Evolutionary conservation across 2,888 invertebrate genomes (phyloP).

Genomic region (Catocala nupta): DNA sequence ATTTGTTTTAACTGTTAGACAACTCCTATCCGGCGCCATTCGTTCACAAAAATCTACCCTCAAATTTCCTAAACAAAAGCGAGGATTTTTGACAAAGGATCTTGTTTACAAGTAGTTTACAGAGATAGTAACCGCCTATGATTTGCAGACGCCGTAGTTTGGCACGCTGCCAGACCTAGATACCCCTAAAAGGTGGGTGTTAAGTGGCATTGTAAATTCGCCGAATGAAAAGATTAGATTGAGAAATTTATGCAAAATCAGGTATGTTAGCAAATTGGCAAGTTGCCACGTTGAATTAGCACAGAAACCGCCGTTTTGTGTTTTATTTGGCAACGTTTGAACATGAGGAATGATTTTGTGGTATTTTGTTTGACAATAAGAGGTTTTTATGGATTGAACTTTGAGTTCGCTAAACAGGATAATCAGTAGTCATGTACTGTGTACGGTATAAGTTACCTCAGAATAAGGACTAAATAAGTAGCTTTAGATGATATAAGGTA

Average conservation of each 20-base stretch:
- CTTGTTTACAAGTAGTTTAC: slow-evolving; percentile 58
- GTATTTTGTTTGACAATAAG: not conserved
- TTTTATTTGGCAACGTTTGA: slow-evolving; percentile 4
- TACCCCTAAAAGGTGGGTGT: slow-evolving; percentile 43
- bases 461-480: too few species aligned
- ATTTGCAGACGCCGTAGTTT: slow-evolving; percentile 53
- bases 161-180: slow-evolving; percentile 54
- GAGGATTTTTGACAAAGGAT: slow-evolving; percentile 24
- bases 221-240: slow-evolving; percentile 56
- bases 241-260: slow-evolving; percentile 51
- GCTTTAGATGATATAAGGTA: too few species aligned
- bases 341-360: not conserved
- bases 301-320: slow-evolving; percentile 10
- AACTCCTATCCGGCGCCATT: not conserved
- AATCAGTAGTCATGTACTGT: too few species aligned
- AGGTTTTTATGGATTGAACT: too few species aligned
- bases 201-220: slow-evolving; percentile 49
- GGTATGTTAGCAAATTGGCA: slow-evolving; percentile 50
- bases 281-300: slow-evolving; percentile 40
- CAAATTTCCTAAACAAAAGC: slow-evolving; percentile 1
- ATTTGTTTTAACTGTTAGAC: too few species aligned
- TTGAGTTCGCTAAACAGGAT: too few species aligned
- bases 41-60: not conserved
- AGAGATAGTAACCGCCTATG: slow-evolving; percentile 45
- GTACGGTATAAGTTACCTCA: too few species aligned